These are phyloP conservation scores for Megalops atlanticus DNA, from an alignment of 2,113 vertebrate species.

Conservation along the genomic window DNA sequence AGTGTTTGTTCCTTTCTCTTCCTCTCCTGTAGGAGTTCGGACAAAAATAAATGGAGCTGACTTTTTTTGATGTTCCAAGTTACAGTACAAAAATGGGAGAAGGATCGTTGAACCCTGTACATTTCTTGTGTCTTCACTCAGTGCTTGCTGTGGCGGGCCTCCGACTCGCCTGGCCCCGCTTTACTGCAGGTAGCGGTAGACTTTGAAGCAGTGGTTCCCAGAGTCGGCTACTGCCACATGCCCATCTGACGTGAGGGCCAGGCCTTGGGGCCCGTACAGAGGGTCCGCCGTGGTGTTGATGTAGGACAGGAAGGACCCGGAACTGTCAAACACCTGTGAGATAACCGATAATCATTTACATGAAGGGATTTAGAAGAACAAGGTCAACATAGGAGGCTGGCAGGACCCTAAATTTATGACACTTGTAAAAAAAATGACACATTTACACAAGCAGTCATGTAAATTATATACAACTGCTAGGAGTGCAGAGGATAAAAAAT, in stretches of 20 bases:
- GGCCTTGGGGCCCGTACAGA: conserved; percentile 89
- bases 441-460: no score
- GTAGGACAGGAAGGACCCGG: conserved; percentile 94
- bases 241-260: conserved; percentile 92
- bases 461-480: no score
- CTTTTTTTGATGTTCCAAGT: conserved; percentile 53
- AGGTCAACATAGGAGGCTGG: no score
- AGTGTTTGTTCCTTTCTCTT: not conserved
- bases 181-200: conserved; percentile 96
- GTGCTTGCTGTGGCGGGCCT: no score
- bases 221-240: conserved; percentile 95
- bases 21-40: not conserved
- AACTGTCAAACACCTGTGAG: conserved; percentile 89
- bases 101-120: conserved; percentile 11
- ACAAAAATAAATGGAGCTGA: not conserved
- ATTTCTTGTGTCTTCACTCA: not conserved
- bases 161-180: not conserved
- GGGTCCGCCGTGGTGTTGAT: conserved; percentile 95
- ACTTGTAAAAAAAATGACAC: not conserved
- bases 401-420: no score
- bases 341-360: no score
- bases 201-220: conserved; percentile 98
- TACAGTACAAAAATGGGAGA: not conserved
- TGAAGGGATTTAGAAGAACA: not conserved
- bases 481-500: no score